Evolutionary conservation across 92 coral and sea anemone species (phyloP).

Genomic region (Epizoanthus fatuus): DNA sequence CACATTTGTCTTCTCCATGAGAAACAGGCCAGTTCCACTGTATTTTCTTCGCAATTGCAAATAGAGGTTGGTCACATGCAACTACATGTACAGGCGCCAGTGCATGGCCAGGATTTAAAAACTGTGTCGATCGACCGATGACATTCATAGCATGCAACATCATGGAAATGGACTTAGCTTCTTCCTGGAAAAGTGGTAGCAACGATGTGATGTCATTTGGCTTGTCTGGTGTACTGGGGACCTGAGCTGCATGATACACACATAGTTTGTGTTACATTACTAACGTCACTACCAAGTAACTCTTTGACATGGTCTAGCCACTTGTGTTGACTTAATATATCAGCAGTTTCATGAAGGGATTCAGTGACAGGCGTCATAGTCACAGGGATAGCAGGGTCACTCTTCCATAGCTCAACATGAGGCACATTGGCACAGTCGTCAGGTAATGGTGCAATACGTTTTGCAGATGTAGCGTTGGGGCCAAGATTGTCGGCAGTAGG

Average conservation of each 20-base stretch:
- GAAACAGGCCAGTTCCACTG: slow-evolving; percentile 43
- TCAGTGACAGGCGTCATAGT: too few species aligned
- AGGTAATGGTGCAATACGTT: not conserved
- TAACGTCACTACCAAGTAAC: not conserved
- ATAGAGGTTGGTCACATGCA: slow-evolving; percentile 44
- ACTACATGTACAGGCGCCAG: not conserved
- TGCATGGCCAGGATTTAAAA: slow-evolving; percentile 29
- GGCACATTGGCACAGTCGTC: not conserved
- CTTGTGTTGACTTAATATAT: not conserved
- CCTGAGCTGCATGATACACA: not conserved
- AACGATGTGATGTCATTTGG: not conserved
- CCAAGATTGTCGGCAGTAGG: too few species aligned
- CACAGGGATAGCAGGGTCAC: not conserved
- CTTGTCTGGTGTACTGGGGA: not conserved
- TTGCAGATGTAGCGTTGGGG: too few species aligned
- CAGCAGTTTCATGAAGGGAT: not conserved
- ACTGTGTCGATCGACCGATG: not conserved
- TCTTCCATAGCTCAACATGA: not conserved
- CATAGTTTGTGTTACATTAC: not conserved
- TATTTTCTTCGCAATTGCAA: slow-evolving; percentile 36
- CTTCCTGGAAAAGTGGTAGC: slow-evolving; percentile 37
- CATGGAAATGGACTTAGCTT: slow-evolving; percentile 36
- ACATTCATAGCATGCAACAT: slow-evolving; percentile 35
- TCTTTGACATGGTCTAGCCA: slow-evolving; percentile 6
- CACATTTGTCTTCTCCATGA: slow-evolving; percentile 6